A percentile compares a stretch with the other conserved stretches of the same genome.
These are phyloP conservation scores for Varroa destructor DNA, from an alignment of 1,140 invertebrate species.

Conservation along the genomic window DNA sequence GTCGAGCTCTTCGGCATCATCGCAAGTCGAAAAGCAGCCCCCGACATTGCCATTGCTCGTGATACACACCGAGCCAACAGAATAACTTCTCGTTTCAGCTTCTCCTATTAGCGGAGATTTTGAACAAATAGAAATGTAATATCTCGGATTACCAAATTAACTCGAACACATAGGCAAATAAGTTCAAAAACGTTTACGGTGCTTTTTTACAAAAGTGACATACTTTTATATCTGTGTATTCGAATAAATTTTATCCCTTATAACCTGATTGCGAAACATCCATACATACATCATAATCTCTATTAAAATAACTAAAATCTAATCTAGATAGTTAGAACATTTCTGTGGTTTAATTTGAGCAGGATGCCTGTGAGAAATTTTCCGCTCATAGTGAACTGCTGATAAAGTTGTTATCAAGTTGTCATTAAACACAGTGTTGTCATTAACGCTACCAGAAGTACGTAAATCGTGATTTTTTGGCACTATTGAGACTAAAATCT, in stretches of 20 bases:
- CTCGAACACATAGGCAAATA: neutral
- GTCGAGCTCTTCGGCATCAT: constrained; percentile 9
- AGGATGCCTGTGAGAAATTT: too few species aligned
- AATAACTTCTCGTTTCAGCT: neutral
- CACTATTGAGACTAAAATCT: too few species aligned
- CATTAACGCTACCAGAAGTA: too few species aligned
- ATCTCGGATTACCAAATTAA: neutral
- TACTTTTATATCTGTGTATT: neutral
- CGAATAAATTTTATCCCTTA: neutral
- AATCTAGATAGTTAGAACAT: too few species aligned
- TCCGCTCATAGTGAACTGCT: too few species aligned
- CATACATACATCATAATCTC: too few species aligned
- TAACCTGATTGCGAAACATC: neutral
- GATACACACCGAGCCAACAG: neutral
- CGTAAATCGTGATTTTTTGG: too few species aligned
- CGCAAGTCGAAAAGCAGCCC: constrained; percentile 6
- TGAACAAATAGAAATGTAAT: neutral
- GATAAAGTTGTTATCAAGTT: too few species aligned
- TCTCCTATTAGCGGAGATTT: neutral
- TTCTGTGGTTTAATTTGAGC: too few species aligned
- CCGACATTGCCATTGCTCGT: constrained; percentile 1
- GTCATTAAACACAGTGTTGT: too few species aligned
- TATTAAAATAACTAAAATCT: too few species aligned
- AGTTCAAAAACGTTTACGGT: neutral
- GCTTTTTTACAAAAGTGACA: neutral